These are phyloP conservation scores for Pyrocoelia pectoralis DNA, from an alignment of 2,888 invertebrate genomes.

Conservation along the genomic window DNA sequence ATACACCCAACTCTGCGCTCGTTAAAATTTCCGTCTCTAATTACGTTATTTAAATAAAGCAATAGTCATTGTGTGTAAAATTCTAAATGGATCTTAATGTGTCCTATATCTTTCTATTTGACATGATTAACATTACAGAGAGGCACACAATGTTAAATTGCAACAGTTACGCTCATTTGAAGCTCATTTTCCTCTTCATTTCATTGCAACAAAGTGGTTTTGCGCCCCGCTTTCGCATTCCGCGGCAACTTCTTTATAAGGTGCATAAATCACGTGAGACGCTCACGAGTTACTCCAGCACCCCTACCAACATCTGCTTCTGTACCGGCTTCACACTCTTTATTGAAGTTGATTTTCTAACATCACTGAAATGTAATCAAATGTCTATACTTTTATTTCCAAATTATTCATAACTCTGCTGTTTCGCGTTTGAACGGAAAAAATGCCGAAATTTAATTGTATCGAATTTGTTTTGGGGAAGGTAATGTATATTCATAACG, in stretches of 20 bases:
- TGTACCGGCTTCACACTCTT: slow-evolving; percentile 29
- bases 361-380: slow-evolving; percentile 2
- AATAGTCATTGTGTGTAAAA: slow-evolving; percentile 5
- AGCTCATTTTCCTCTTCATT: slow-evolving; percentile 60
- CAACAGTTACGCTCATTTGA: slow-evolving; percentile 56
- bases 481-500: no score
- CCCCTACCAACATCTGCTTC: slow-evolving; percentile 35
- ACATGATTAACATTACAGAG: slow-evolving; percentile 34
- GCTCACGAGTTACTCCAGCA: slow-evolving; percentile 33
- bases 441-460: no score
- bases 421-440: no score
- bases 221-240: slow-evolving; percentile 54
- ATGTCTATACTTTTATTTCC: slow-evolving; percentile 16
- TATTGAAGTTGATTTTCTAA: slow-evolving; percentile 29
- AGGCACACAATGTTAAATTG: slow-evolving; percentile 51
- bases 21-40: slow-evolving; percentile 9
- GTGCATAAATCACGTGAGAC: slow-evolving; percentile 57
- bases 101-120: slow-evolving; percentile 41
- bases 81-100: slow-evolving; percentile 40
- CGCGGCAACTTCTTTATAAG: slow-evolving; percentile 58
- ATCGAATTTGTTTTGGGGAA: no score
- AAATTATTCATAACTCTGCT: slow-evolving; percentile 6
- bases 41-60: slow-evolving; percentile 11
- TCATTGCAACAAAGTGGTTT: slow-evolving; percentile 58
- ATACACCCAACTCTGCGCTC: background rate